Evolutionary conservation across 92 coral and sea anemone genomes (phyloP), one percentile per base, ranked within the genome.

Genomic region (Umimayanthus chanpuru): DNA sequence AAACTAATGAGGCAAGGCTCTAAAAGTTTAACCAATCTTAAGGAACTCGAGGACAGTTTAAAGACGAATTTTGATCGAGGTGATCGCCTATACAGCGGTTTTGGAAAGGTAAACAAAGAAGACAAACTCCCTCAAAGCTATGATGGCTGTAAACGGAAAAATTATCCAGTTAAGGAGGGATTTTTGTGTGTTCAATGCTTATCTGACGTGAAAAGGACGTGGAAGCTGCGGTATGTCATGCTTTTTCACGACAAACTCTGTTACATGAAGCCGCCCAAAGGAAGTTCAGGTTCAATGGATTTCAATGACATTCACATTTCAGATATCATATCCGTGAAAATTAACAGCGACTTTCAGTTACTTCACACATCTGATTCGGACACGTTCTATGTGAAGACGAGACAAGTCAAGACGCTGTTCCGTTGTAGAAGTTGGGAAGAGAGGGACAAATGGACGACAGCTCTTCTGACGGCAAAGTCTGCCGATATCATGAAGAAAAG

Each of bases 321-420:
- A 32, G 76, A 72, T 32, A 72, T 72, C n/a, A 72, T 72, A 28
- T 72, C 76, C 1, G 76, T 72, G 14, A 72, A 72, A 72, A 32
- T 72, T 1, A 32, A 41, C 21, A 32, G 40, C 29, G 76, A 72
- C n/a, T 20, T 2, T 61, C 68, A 61, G 67, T 61, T 61, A 61
- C n/a, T 61, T 71, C 76, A 12, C 41, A 12, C 5, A 21, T 71
- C 32, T 28, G 76, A 32, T 5, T 71, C 76, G 38, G 76, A 29
- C 40, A 26, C 20, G 1, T 32, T 71, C 20, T 71, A 71, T 9
- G 76, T 71, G 5, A 71, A 71, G 40, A 26, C 76, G 1, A 14
- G 10, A 10, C 41, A 32, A 9, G 20, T 16, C 76, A 25, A 41
- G 15, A 71, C 40, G 10, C 76, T 71, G 16, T 28, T 71, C 76